Evolutionary conservation across 2,113 vertebrate genomes (phyloP).

Genomic region (Phyllostomus hastatus): DNA sequence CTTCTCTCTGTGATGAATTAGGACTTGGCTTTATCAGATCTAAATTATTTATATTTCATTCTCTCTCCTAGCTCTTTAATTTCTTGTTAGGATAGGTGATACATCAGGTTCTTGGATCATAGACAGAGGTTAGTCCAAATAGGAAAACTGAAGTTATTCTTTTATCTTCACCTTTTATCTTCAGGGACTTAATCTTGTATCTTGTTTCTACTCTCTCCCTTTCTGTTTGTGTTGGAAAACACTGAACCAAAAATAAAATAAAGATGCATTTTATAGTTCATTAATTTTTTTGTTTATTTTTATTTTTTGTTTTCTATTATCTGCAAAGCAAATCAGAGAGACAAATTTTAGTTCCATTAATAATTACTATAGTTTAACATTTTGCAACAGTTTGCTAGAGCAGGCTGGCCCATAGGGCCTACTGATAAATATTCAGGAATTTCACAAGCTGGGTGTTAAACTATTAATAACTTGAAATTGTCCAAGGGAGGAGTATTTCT

Average conservation of each 20-base stretch:
- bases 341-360: neutral
- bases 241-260: neutral
- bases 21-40: neutral
- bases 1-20: constrained; percentile 4
- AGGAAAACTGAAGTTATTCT: constrained; percentile 34
- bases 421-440: neutral
- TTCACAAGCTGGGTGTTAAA: neutral
- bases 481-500: neutral
- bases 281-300: neutral
- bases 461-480: neutral
- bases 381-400: neutral
- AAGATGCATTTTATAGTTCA: neutral
- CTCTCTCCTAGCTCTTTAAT: constrained; percentile 19
- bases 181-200: neutral
- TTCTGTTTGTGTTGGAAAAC: neutral
- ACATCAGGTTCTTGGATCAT: neutral
- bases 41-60: constrained; percentile 53
- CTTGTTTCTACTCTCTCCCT: neutral
- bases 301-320: constrained; percentile 25
- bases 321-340: neutral
- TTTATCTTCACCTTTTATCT: constrained; percentile 25
- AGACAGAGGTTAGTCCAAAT: constrained; percentile 6
- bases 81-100: constrained; percentile 43
- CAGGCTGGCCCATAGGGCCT: neutral
- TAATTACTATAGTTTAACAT: neutral